Evolutionary conservation across 1,140 invertebrate species (phyloP), one percentile per base, ranked within the genome.

Genomic region (Calephelis nemesis): DNA sequence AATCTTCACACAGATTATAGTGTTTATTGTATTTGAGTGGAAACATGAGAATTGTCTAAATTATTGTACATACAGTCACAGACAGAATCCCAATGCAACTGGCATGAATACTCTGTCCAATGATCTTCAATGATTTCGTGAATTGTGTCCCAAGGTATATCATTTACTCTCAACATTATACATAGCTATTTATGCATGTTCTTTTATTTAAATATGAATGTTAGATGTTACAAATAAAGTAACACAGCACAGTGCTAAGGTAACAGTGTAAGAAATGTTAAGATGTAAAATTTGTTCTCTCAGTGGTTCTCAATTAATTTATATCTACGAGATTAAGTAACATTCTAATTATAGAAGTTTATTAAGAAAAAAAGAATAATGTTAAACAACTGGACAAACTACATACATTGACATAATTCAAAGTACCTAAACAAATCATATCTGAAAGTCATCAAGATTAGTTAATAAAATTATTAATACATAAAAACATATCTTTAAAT

Each of bases 11-110:
- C 30, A 60, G 58, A 60, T 40, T n/a, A 40, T 30, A n/a, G 30
- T 60, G 10, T 30, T 60, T 39, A 60, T 60, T 60, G 58, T 60
- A 7, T 10, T 42, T 54, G 11, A 40, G 50, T 52, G n/a, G 13
- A 45, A 54, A 54, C 10, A 50, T 49, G 52, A 67, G 70, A 69
- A 65, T n/a, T 40, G 1, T 60, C 58, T 42, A 60, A 7, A 39
- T 39, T 58, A 39, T 58, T 62, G 52, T 79, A 85, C 91, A 77
- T 90, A 92, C 90, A 92, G 75, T 88, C 84, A 74, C 90, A 92
- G 6, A 76, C 69, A 7, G 83, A 79, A 66, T 90, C 88, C 87
- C 89, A 91, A 79, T 92, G 91, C 30, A 83, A 65, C 7, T 81
- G 79, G 76, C 89, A 91, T 12, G 79, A 73, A 42, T 82, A 72